A percentile compares a stretch with the other conserved stretches of the same genome.
Conservation (phyloP, 2,113 vertebrate genomes). For the Pyrgilauda ruficollis region DNA sequence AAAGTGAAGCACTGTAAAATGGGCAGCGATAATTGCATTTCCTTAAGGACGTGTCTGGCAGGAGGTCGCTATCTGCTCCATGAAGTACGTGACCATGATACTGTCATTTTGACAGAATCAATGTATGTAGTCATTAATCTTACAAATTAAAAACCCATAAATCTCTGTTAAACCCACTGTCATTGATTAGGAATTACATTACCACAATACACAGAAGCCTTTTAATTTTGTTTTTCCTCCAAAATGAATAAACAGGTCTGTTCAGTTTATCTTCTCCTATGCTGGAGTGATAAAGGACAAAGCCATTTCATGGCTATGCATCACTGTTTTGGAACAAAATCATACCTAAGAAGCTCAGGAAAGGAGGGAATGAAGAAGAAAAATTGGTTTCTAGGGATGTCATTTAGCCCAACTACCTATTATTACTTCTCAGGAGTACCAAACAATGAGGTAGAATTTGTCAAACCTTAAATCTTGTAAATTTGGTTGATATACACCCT, state of each 20-base stretch:
- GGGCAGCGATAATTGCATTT: slow-evolving; percentile 74
- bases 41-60: slow-evolving; percentile 59
- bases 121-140: slow-evolving; percentile 51
- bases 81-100: slow-evolving; percentile 73
- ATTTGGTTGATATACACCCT: not conserved
- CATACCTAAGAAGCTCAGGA: not conserved
- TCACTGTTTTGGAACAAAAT: slow-evolving; percentile 15
- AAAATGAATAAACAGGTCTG: slow-evolving; percentile 47
- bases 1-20: slow-evolving; percentile 45
- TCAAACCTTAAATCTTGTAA: not conserved
- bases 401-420: not conserved
- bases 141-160: slow-evolving; percentile 62
- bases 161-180: slow-evolving; percentile 53
- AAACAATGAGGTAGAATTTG: not conserved
- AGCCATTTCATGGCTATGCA: slow-evolving; percentile 54
- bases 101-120: slow-evolving; percentile 53
- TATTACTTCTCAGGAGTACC: not conserved
- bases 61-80: slow-evolving; percentile 38
- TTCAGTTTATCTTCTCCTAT: slow-evolving; percentile 19
- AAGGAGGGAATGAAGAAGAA: not conserved
- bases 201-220: slow-evolving; percentile 60
- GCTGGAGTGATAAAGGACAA: slow-evolving; percentile 33
- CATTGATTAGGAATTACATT: slow-evolving; percentile 62
- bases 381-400: not conserved
- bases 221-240: slow-evolving; percentile 61